phyloP scores from a whole-genome alignment of 2,888 invertebrate species.

The Pocota personata region DNA sequence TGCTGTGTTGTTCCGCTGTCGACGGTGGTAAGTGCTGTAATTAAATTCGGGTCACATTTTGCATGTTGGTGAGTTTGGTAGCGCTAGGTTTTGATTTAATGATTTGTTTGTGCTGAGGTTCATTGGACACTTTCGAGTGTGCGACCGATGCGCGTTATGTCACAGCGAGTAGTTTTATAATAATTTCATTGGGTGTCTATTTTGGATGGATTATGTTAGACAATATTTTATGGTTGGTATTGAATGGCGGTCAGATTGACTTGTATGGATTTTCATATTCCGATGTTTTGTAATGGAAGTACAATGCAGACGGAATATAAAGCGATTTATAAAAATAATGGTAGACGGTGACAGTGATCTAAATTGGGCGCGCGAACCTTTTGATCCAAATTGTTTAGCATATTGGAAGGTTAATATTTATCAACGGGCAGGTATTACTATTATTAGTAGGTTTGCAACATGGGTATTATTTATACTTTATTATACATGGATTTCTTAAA shows the following conservation, averaged over 20 bases:
- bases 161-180: constrained; percentile 59
- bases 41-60: constrained; percentile 69
- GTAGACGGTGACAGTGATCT: constrained; percentile 23
- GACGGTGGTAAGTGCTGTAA: constrained; percentile 32
- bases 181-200: constrained; percentile 28
- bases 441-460: too few species aligned
- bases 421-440: too few species aligned
- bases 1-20: constrained; percentile 10
- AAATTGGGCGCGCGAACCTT: constrained; percentile 5
- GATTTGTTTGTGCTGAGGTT: constrained; percentile 47
- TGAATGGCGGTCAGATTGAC: background rate
- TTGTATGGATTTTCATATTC: constrained; percentile 14
- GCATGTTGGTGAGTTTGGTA: constrained; percentile 42
- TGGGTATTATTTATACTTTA: too few species aligned
- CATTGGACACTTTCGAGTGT: constrained; percentile 61
- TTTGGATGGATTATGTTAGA: constrained; percentile 59
- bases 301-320: constrained; percentile 45
- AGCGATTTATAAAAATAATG: background rate
- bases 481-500: too few species aligned
- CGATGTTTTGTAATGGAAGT: constrained; percentile 13
- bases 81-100: constrained; percentile 36
- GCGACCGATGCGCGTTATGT: constrained; percentile 56
- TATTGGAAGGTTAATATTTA: background rate
- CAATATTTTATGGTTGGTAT: constrained; percentile 45
- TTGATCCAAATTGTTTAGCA: background rate